Base-by-base conservation (phyloP, 2,888 invertebrate genomes). In the Archips xylosteana region DNA sequence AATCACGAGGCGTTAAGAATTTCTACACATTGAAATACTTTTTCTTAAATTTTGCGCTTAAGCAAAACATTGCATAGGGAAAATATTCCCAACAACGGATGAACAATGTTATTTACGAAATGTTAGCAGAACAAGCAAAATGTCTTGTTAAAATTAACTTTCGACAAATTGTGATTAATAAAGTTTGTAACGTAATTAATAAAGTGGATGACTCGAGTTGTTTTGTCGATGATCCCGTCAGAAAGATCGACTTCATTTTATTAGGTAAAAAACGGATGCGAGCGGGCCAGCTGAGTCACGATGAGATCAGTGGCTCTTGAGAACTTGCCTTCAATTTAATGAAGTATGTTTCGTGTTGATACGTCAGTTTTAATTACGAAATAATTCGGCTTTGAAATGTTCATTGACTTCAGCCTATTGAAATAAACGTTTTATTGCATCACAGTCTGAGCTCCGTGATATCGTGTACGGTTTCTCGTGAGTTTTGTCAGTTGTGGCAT, bases 301-400 rank as follows among this genome's bases (percentile, higher is more conserved):
- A 63, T 90, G 89, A 89, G 77, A 75, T 79, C 78, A 76, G 60
- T 75, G 69, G 74, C 77, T 69, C 78, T 81, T 78, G 79, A 82
- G 80, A 80, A 82, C 82, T 69, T 78, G 82, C 76, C 81, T 82
- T 81, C 78, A 80, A 80, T 81, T 76, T 88, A 87, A 88, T 87
- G 85, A 87, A 89, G 84, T 84, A 81, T 80, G 81, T 84, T 85
- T 86, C 85, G 83, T 88, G 87, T 84, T 83, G 80, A 81, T 82
- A 81, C 84, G 87, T 88, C 89, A 87, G 76, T 83, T 87, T 88
- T 88, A 88, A 90, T 89, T 89, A 74, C 45, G 65, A 65, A 74
- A 70, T 74, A 74, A 74, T 69, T 65, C 51, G 51, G 42, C 64
- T 54, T 68, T 70, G 64, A 70, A 70, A 74, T 70, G 69, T 59